A percentile compares a stretch with the other conserved stretches of the same genome.
Evolutionary conservation across 2,113 vertebrate species (phyloP).

Genomic region (Sus scrofa): T2T-Sscrofa CM000821.6:48417501-48418000

Average conservation of each 20-base stretch:
- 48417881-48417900: not conserved
- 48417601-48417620: not conserved
- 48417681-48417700: not conserved
- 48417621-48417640: slow-evolving; percentile 48
- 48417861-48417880: not conserved
- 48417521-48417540: not conserved
- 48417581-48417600: slow-evolving; percentile 39
- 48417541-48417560: slow-evolving; percentile 33
- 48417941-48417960: not conserved
- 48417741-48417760: not conserved
- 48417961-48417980: not conserved
- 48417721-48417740: not conserved
- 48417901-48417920: not conserved
- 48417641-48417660: not conserved
- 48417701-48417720: not conserved
- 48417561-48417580: not conserved
- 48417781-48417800: not conserved
- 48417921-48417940: not conserved
- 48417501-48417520: too few relatives aligned
- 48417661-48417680: not conserved
- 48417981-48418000: not conserved
- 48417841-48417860: not conserved
- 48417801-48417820: not conserved
- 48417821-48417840: not conserved
- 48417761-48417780: not conserved